phyloP scores from a whole-genome alignment of 2,888 invertebrate species.

The Limnephilus marmoratus region DNA sequence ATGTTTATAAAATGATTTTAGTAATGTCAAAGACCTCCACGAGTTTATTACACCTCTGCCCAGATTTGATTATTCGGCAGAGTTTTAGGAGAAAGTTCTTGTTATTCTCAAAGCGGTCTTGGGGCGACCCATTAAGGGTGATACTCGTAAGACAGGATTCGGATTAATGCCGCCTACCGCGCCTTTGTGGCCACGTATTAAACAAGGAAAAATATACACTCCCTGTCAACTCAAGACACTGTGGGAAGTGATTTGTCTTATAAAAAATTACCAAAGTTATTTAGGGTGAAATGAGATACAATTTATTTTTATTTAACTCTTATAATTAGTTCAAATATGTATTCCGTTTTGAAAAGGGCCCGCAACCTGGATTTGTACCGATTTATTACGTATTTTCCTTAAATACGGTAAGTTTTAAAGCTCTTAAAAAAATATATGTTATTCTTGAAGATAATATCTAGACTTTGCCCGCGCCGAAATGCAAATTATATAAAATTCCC shows the following conservation, averaged over 20 bases:
- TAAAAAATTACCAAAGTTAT: conserved; percentile 14
- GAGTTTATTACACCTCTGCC: conserved; percentile 33
- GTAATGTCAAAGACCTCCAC: conserved; percentile 31
- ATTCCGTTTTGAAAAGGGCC: neutral
- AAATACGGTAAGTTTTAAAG: no score
- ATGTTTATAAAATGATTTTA: conserved; percentile 4
- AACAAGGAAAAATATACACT: conserved; percentile 35
- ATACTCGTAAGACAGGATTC: conserved; percentile 36
- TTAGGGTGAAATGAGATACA: neutral
- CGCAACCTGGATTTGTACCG: no score
- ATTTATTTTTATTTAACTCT: conserved; percentile 38
- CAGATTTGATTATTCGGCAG: conserved; percentile 32
- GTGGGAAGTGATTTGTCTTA: conserved; percentile 24
- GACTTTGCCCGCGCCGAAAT: no score
- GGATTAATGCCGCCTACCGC: conserved; percentile 40
- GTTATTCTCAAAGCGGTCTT: conserved; percentile 52
- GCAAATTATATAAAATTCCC: no score
- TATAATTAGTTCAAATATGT: neutral
- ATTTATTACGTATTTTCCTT: no score
- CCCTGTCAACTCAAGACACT: conserved; percentile 35
- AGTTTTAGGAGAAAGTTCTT: conserved; percentile 42
- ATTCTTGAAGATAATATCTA: no score
- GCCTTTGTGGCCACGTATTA: conserved; percentile 41
- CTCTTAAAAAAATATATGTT: no score
- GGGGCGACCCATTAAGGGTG: conserved; percentile 51